A percentile compares a stretch with the other conserved stretches of the same genome.
phyloP scores from a whole-genome alignment of 2,113 vertebrate species.

The Lophochroa leadbeateri region DNA sequence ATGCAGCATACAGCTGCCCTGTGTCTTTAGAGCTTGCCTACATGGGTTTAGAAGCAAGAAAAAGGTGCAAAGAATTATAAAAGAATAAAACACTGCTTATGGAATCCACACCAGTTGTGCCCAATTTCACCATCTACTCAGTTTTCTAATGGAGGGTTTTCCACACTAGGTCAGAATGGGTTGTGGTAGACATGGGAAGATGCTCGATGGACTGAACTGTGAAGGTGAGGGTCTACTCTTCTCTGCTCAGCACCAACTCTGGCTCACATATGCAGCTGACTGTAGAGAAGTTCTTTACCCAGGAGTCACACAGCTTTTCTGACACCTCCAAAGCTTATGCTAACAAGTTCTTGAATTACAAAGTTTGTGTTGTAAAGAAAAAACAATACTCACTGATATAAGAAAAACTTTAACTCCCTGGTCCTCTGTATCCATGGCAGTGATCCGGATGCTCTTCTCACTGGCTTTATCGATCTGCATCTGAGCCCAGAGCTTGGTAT shows the following conservation, averaged over 20 bases:
- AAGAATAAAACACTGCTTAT: not conserved
- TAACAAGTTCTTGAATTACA: not conserved
- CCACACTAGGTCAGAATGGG: not conserved
- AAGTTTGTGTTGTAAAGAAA: not conserved
- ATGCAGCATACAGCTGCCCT: constrained; percentile 91
- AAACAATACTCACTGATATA: constrained; percentile 85
- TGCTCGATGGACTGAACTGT: not conserved
- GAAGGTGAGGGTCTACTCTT: not conserved
- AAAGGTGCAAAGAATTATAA: not conserved
- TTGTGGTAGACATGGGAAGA: not conserved
- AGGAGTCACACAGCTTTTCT: not conserved
- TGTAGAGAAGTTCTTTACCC: not conserved
- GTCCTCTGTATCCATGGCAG: constrained; percentile 97
- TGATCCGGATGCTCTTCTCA: constrained; percentile 96
- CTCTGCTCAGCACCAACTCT: not conserved
- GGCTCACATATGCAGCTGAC: not conserved
- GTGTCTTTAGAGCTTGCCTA: constrained; percentile 97
- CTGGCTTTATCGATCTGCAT: constrained; percentile 99
- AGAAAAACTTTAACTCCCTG: constrained; percentile 98
- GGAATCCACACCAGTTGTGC: not conserved
- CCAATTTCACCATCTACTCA: not conserved
- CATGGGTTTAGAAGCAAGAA: not conserved
- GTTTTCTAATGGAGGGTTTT: not conserved
- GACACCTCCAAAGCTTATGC: not conserved
- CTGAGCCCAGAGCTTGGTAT: constrained; percentile 98